Evolutionary conservation across 2,797 vertebrate species (phyloP).

Genomic region (Chelon auratus): DNA sequence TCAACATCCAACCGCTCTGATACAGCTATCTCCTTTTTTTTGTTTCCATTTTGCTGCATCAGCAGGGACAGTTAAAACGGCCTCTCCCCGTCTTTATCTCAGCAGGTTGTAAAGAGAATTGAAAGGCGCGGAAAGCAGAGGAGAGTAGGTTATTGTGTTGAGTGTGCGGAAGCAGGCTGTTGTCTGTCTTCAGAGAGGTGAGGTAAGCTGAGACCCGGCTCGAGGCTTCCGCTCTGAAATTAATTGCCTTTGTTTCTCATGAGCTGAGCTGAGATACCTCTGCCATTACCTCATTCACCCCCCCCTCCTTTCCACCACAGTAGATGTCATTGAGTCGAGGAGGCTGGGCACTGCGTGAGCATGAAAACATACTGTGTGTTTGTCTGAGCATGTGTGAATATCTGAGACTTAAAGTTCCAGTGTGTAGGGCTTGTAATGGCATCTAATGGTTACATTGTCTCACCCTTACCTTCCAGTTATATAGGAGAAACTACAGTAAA

Average conservation of each 20-base stretch:
- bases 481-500: too few species aligned
- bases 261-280: constrained; percentile 49
- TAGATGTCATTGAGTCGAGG: constrained; percentile 52
- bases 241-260: constrained; percentile 66
- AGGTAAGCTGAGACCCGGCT: constrained; percentile 21
- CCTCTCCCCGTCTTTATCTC: constrained; percentile 14
- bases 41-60: constrained; percentile 16
- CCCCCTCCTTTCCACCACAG: constrained; percentile 38
- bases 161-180: neutral
- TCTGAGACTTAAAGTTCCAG: too few species aligned
- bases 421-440: too few species aligned
- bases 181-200: constrained; percentile 28
- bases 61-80: neutral
- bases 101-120: constrained; percentile 14
- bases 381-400: neutral
- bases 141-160: constrained; percentile 5
- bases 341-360: neutral
- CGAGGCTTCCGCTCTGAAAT: constrained; percentile 34
- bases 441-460: too few species aligned
- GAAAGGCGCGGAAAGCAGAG: neutral
- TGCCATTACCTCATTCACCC: constrained; percentile 75
- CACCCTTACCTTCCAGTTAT: too few species aligned
- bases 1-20: too few species aligned
- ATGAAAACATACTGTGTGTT: neutral
- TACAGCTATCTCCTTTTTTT: too few species aligned